Evolutionary conservation across 1,140 invertebrate species (phyloP).

Genomic region (Forficula auricularia): DNA sequence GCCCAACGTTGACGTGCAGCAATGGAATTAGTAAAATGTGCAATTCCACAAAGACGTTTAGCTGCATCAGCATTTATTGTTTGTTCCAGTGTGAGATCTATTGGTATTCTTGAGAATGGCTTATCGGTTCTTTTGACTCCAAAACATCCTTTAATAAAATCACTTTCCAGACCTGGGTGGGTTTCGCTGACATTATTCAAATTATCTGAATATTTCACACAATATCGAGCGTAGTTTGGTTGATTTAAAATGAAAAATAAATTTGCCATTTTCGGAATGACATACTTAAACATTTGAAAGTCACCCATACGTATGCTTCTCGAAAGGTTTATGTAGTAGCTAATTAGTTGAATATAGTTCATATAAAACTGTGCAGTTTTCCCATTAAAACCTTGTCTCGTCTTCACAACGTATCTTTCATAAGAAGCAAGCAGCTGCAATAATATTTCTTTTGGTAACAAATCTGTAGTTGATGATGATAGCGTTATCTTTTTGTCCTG

Average conservation of each 20-base stretch:
- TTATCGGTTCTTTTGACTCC: conserved; percentile 18
- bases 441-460: no score
- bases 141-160: conserved; percentile 12
- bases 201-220: conserved; percentile 17
- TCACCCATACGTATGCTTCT: conserved; percentile 15
- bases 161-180: conserved; percentile 14
- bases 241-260: conserved; percentile 23
- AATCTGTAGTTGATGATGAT: no score
- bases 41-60: conserved; percentile 16
- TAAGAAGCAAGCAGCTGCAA: no score
- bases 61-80: conserved; percentile 21
- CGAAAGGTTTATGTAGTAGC: conserved; percentile 18
- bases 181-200: conserved; percentile 16
- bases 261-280: conserved; percentile 16
- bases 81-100: conserved; percentile 18
- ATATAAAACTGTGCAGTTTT: no score
- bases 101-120: conserved; percentile 18
- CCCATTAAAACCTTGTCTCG: no score
- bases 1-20: conserved; percentile 16
- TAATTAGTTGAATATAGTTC: conserved; percentile 17
- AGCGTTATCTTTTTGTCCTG: no score
- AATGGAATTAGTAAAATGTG: conserved; percentile 15
- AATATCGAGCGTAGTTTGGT: conserved; percentile 21
- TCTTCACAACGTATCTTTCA: no score
- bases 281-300: conserved; percentile 13